Evolutionary conservation across 2,113 vertebrate species (phyloP).

Genomic region (Sinocyclocheilus rhinocerous): DNA sequence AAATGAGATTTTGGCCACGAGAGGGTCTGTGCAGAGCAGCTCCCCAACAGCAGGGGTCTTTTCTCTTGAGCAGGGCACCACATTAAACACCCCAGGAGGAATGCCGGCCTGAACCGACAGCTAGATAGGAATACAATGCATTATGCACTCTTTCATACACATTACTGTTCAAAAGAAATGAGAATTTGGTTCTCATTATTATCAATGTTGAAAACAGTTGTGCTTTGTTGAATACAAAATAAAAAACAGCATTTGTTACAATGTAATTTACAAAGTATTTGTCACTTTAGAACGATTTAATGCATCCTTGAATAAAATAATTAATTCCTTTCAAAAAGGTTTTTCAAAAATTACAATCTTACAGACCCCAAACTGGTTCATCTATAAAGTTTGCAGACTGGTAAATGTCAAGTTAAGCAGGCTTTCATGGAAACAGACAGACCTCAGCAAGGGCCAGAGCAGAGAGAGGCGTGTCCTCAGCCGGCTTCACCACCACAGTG

Average conservation of each 20-base stretch:
- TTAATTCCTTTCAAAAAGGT: too few relatives aligned
- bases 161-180: too few relatives aligned
- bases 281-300: too few relatives aligned
- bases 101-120: slow-evolving; percentile 90
- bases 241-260: too few relatives aligned
- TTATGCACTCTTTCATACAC: neutral
- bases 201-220: too few relatives aligned
- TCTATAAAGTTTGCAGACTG: neutral
- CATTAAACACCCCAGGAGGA: slow-evolving; percentile 89
- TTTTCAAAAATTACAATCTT: too few relatives aligned
- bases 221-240: too few relatives aligned
- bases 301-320: too few relatives aligned
- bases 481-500: slow-evolving; percentile 92
- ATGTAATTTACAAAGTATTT: too few relatives aligned
- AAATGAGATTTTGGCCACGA: slow-evolving; percentile 94
- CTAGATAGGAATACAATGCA: slow-evolving; percentile 66
- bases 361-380: neutral
- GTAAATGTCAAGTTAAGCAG: too few relatives aligned
- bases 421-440: neutral
- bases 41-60: slow-evolving; percentile 83
- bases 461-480: slow-evolving; percentile 94
- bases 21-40: slow-evolving; percentile 87
- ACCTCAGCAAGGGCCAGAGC: slow-evolving; percentile 95
- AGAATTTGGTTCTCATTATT: too few relatives aligned
- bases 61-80: slow-evolving; percentile 88